Conservation (phyloP, 2,797 vertebrate species). For the Eleutherodactylus coqui region DNA sequence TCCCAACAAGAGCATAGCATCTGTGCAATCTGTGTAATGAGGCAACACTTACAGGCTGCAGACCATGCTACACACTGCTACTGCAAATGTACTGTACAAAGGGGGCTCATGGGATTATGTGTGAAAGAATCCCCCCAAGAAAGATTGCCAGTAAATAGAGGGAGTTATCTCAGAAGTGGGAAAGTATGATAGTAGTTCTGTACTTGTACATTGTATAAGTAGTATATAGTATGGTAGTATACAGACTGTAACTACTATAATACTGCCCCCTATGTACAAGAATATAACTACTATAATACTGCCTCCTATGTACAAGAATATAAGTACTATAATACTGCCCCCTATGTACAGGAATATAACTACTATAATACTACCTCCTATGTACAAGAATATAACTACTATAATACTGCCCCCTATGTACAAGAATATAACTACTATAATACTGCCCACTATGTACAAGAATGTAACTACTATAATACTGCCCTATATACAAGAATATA, state of each 20-base stretch:
- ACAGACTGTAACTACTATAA: conserved; percentile 16
- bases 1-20: background rate
- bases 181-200: too few relatives aligned
- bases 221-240: too few relatives aligned
- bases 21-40: background rate
- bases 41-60: background rate
- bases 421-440: background rate
- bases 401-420: background rate
- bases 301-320: conserved; percentile 6
- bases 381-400: too few relatives aligned
- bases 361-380: background rate
- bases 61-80: background rate
- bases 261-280: background rate
- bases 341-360: conserved; percentile 3
- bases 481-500: conserved; percentile 2
- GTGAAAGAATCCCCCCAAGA: background rate
- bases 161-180: too few relatives aligned
- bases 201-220: too few relatives aligned
- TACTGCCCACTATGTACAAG: background rate
- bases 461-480: conserved; percentile 5
- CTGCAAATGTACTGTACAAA: background rate
- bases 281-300: conserved; percentile 24
- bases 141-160: too few relatives aligned
- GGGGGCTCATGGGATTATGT: background rate
- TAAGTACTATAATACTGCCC: background rate